Evolutionary conservation across 1,140 invertebrate species (phyloP), one percentile per base, ranked within the genome.

Genomic region (Araneus ventricosus): DNA sequence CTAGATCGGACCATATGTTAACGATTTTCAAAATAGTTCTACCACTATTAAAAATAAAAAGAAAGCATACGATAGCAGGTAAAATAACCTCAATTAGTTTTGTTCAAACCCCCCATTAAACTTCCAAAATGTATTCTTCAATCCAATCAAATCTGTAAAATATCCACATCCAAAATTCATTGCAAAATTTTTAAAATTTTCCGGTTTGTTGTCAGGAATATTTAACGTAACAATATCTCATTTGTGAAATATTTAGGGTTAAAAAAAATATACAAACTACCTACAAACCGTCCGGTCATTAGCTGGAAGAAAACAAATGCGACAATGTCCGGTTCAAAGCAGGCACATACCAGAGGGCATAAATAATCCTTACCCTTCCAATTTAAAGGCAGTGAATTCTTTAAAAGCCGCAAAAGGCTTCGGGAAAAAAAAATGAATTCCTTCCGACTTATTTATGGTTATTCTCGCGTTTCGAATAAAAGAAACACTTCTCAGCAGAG

Each of bases 371-470:
- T 37, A 8, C 70, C 10, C 34, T 14, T 75, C 70, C 70, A 75
- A 75, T 75, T 75, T 75, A 75, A 37, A 75, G 37, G 70, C 70
- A 75, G 34, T 22, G 20, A 17, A 75, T 34, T 75, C 34, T 75
- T 37, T 34, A 37, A 75, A 75, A 34, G 30, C 67, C 34, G 70
- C 70, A 63, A 63, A 63, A 63, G 30, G 70, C 10, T 52, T 75
- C 34, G 70, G 4, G 17, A 37, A 75, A 37, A 27, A 37, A 52
- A 52, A 52, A 45, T 1, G 67, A 17, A 75, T 20, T 14, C 34
- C 45, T 52, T 52, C 30, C 34, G 70, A 75, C 70, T 75, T 75
- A 75, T 75, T 75, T 75, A 75, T 75, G 70, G 70, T 75, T 67
- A 27, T 67, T 67, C 63, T 30, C 63, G 24, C 63, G 34, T 37